A percentile compares a stretch with the other conserved stretches of the same genome.
Conservation (phyloP, 2,797 vertebrate species). For the Sebastes trivittatus region DNA sequence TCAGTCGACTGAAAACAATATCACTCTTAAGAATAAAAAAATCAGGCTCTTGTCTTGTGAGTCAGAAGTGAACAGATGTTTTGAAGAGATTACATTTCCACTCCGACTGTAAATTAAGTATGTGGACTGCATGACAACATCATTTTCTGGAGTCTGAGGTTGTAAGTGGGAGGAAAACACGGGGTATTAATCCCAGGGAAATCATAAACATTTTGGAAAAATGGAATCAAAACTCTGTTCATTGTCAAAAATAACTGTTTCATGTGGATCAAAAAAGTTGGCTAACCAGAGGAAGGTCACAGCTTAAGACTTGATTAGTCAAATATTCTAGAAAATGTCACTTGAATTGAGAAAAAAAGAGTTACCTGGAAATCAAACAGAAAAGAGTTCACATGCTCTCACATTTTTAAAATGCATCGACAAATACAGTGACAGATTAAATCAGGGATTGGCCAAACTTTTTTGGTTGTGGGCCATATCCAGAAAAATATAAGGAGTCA, state of each 20-base stretch:
- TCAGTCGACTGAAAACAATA: background rate
- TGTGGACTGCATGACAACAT: slow-evolving; percentile 87
- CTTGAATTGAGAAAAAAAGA: background rate
- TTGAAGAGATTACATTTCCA: slow-evolving; percentile 88
- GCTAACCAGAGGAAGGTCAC: background rate
- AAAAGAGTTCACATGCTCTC: background rate
- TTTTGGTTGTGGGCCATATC: no score
- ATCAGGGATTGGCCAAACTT: no score
- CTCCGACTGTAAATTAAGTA: slow-evolving; percentile 89
- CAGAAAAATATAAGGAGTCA: no score
- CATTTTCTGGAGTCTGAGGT: slow-evolving; percentile 56
- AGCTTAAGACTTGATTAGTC: background rate
- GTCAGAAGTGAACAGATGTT: slow-evolving; percentile 91
- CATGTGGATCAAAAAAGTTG: background rate
- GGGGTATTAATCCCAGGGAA: background rate
- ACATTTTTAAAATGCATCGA: background rate
- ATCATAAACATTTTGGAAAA: background rate
- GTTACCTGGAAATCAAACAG: background rate
- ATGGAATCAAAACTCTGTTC: background rate
- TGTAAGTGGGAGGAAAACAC: background rate
- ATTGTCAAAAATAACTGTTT: background rate
- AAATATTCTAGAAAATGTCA: background rate
- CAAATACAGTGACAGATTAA: background rate
- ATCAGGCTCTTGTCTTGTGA: slow-evolving; percentile 82
- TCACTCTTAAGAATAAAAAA: background rate